Percentiles rank a stretch among this genome's conserved stretches.
Evolutionary conservation across 2,113 vertebrate genomes (phyloP).

Genomic region (Osmerus mordax): DNA sequence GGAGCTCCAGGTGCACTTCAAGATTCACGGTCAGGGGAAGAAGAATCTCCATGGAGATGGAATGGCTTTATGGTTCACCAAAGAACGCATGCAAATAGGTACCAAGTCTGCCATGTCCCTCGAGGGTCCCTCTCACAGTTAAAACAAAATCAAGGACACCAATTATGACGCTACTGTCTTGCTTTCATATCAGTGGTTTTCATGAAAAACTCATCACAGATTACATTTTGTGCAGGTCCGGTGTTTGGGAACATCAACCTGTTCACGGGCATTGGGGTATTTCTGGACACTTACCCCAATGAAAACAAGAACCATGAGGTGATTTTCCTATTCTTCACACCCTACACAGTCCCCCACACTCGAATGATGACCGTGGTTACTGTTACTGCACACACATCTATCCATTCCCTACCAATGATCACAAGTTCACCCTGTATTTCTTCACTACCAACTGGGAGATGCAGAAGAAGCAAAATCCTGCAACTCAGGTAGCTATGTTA

Average conservation of each 20-base stretch:
- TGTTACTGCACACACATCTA: not conserved
- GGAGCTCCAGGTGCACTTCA: slow-evolving; percentile 94
- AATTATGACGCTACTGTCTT: not conserved
- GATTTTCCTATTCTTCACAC: not conserved
- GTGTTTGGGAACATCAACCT: slow-evolving; percentile 92
- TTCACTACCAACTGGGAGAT: slow-evolving; percentile 9
- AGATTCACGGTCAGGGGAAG: slow-evolving; percentile 88
- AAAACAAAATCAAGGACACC: not conserved
- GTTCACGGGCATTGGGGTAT: slow-evolving; percentile 88
- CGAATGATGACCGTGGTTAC: slow-evolving; percentile 13
- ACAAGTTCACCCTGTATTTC: slow-evolving; percentile 14
- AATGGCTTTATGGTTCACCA: slow-evolving; percentile 91
- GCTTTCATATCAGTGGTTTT: not conserved
- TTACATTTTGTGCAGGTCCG: slow-evolving; percentile 72
- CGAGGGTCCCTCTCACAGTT: not conserved
- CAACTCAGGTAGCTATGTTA: slow-evolving; percentile 75
- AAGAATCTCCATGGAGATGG: slow-evolving; percentile 93
- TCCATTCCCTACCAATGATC: not conserved
- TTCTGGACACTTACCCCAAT: slow-evolving; percentile 94
- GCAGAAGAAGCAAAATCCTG: slow-evolving; percentile 78
- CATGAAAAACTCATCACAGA: not conserved
- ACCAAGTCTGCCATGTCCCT: not conserved
- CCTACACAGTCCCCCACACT: not conserved
- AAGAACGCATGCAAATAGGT: slow-evolving; percentile 93
- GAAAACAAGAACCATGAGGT: slow-evolving; percentile 92